phyloP scores from a whole-genome alignment of 2,797 vertebrate species.

The Sebastolobus altivelis region DNA sequence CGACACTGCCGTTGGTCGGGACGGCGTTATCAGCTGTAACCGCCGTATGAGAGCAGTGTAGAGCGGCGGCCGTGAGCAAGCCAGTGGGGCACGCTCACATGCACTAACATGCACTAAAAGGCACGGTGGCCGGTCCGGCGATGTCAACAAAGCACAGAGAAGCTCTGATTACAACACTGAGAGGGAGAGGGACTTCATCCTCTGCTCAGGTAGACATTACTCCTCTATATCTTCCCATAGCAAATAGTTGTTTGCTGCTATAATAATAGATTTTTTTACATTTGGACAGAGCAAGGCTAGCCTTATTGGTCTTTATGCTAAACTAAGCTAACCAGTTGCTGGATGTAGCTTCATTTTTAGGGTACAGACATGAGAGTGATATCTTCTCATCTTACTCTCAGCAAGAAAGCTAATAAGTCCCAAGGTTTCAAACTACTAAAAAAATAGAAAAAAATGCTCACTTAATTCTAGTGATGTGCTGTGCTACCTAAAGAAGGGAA shows the following conservation, averaged over 20 bases:
- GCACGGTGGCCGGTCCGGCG: too few relatives aligned
- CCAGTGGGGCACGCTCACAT: too few relatives aligned
- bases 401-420: not conserved
- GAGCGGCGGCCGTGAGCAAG: too few relatives aligned
- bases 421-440: not conserved
- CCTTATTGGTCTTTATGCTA: not conserved
- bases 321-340: not conserved
- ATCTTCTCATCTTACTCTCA: not conserved
- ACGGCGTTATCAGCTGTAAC: too few relatives aligned
- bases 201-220: not conserved
- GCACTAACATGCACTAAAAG: too few relatives aligned
- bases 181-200: not conserved
- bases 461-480: not conserved
- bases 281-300: not conserved
- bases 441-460: not conserved
- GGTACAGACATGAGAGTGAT: not conserved
- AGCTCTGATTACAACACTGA: too few relatives aligned
- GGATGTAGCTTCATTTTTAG: not conserved
- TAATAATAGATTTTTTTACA: not conserved
- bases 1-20: too few relatives aligned
- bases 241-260: not conserved
- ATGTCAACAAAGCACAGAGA: too few relatives aligned
- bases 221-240: not conserved
- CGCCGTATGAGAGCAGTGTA: too few relatives aligned
- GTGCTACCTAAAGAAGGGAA: conserved; percentile 3